Evolutionary conservation across 2,888 invertebrate genomes (phyloP).

Genomic region (Oxytorus armatus): DNA sequence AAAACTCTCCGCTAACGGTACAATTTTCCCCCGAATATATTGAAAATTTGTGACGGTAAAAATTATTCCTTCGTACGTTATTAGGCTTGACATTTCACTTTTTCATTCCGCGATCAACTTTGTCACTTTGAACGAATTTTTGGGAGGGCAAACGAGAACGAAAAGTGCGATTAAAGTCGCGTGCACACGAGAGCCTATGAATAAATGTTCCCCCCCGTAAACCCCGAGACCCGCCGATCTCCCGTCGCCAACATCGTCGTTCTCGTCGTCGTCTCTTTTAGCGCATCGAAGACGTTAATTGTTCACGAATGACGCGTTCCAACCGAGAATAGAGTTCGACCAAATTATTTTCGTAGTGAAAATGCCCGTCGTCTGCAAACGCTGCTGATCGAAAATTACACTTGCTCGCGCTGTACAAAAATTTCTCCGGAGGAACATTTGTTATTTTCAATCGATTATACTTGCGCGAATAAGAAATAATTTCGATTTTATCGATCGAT

Average conservation of each 20-base stretch:
- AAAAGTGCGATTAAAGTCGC: no score
- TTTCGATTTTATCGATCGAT: no score
- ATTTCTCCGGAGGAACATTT: no score
- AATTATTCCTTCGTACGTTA: no score
- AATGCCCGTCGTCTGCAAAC: conserved; percentile 59
- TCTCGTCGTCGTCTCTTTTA: conserved; percentile 39
- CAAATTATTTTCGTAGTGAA: conserved; percentile 73
- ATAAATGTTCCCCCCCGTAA: conserved; percentile 38
- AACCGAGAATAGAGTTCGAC: conserved; percentile 71
- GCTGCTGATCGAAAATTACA: neutral
- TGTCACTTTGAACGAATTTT: no score
- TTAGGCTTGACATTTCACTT: no score
- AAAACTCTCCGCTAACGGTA: neutral
- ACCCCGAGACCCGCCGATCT: conserved; percentile 36
- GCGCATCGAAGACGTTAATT: conserved; percentile 70
- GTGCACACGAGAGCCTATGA: conserved; percentile 54
- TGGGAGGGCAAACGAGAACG: no score
- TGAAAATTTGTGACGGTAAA: neutral
- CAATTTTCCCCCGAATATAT: conserved; percentile 8
- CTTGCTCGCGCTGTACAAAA: neutral
- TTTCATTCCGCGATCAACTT: no score
- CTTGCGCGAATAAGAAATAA: no score
- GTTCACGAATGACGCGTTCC: conserved; percentile 71
- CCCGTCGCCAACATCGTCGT: neutral
- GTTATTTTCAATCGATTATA: no score